These are phyloP conservation scores for Hirtodrosophila cameraria DNA, from an alignment of 2,888 invertebrate genomes.

Conservation along the genomic window DNA sequence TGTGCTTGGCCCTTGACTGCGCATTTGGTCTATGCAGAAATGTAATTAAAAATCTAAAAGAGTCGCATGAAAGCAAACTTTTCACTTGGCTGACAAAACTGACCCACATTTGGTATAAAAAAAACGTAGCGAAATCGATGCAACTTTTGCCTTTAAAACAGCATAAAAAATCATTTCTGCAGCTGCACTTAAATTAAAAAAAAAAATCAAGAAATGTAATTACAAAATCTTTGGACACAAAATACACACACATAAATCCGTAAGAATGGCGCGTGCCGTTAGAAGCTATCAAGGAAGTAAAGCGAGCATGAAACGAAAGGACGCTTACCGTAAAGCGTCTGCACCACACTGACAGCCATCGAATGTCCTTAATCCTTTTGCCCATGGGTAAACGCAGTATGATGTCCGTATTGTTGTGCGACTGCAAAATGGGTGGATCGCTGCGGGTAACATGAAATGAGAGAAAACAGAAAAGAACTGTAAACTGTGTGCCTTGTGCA, in stretches of 20 bases:
- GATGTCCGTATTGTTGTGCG: conserved; percentile 91
- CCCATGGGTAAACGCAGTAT: conserved; percentile 93
- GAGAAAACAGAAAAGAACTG: conserved; percentile 16
- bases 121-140: conserved; percentile 36
- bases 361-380: conserved; percentile 93
- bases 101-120: conserved; percentile 52
- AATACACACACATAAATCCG: conserved; percentile 53
- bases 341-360: conserved; percentile 97
- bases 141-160: conserved; percentile 23
- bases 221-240: conserved; percentile 55
- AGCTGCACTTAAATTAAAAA: conserved; percentile 64
- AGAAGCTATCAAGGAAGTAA: conserved; percentile 19
- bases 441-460: conserved; percentile 85
- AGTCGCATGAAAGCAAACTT: conserved; percentile 52
- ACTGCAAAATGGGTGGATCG: conserved; percentile 90
- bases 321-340: conserved; percentile 94
- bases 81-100: conserved; percentile 38
- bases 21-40: conserved; percentile 49
- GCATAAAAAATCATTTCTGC: conserved; percentile 21
- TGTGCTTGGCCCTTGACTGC: conserved; percentile 10
- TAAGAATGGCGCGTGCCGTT: conserved; percentile 64
- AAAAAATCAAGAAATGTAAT: conserved; percentile 73
- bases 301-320: conserved; percentile 28
- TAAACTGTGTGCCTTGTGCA: conserved; percentile 22
- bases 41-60: conserved; percentile 63